A percentile compares a stretch with the other conserved stretches of the same genome.
Evolutionary conservation across 2,797 vertebrate species (phyloP).

Genomic region (Perodicticus potto): DNA sequence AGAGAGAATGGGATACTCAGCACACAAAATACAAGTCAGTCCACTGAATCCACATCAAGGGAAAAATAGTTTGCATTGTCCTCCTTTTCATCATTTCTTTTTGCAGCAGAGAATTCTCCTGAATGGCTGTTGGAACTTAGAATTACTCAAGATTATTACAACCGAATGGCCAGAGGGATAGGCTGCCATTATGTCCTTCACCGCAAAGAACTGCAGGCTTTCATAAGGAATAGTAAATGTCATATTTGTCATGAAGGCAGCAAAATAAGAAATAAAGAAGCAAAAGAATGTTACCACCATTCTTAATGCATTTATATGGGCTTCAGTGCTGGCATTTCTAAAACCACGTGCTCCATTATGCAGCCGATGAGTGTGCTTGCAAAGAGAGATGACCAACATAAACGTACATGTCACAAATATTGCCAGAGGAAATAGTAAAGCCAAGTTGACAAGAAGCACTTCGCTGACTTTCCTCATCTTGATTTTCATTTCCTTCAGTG

Average conservation of each 20-base stretch:
- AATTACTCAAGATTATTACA: conserved; percentile 72
- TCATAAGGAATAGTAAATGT: conserved; percentile 48
- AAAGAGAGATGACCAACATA: conserved; percentile 66
- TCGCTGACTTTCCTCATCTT: neutral
- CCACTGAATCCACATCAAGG: neutral
- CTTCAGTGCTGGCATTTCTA: conserved; percentile 56
- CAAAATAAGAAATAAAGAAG: conserved; percentile 75
- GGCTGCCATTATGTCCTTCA: conserved; percentile 68
- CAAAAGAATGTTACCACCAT: conserved; percentile 65
- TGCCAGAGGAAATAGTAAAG: neutral
- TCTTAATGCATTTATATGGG: conserved; percentile 65
- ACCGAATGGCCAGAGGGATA: conserved; percentile 57
- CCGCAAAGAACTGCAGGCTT: conserved; percentile 54
- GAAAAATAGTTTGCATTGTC: neutral
- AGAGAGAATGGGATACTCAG: neutral
- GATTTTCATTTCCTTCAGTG: rapidly evolving
- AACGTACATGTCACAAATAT: conserved; percentile 56
- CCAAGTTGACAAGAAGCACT: conserved; percentile 65
- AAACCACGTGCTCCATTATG: neutral
- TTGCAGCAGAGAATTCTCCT: conserved; percentile 62
- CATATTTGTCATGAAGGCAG: conserved; percentile 70
- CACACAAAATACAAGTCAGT: neutral
- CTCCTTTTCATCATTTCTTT: conserved; percentile 5
- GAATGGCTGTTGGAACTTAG: conserved; percentile 68
- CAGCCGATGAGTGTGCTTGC: conserved; percentile 39